Conservation (phyloP, 2,888 invertebrate genomes). For the Barypeithes pellucidus region DNA sequence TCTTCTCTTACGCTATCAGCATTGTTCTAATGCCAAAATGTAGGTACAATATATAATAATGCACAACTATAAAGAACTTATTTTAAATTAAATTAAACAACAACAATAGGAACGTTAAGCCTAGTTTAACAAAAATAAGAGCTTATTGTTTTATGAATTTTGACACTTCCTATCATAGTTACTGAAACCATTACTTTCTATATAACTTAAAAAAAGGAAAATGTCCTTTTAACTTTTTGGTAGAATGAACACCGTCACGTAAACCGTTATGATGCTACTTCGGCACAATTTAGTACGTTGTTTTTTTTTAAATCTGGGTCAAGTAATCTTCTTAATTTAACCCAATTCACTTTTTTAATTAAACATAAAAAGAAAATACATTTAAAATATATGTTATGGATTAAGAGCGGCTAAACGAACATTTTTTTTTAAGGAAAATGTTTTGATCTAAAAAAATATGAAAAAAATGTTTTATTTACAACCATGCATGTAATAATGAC, state of each 20-base stretch:
- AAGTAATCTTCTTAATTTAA: not conserved
- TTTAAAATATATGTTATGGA: not conserved
- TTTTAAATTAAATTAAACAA: constrained; percentile 22
- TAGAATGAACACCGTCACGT: not conserved
- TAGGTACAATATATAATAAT: not conserved
- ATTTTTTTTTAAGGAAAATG: too few species aligned
- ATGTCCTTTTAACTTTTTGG: constrained; percentile 1
- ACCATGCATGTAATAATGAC: too few species aligned
- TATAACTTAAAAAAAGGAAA: constrained; percentile 2
- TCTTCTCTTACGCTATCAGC: not conserved
- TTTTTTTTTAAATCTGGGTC: constrained; percentile 16
- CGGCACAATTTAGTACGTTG: not conserved
- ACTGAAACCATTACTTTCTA: not conserved
- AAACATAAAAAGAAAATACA: not conserved
- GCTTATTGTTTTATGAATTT: constrained; percentile 1
- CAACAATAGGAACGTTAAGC: constrained; percentile 11
- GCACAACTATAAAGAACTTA: constrained; percentile 9
- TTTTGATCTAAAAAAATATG: too few species aligned
- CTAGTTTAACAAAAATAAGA: constrained; percentile 16
- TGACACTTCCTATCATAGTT: constrained; percentile 20
- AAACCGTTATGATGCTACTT: not conserved
- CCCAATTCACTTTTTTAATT: not conserved
- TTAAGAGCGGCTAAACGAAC: too few species aligned
- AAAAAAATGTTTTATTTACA: too few species aligned
- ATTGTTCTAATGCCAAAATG: constrained; percentile 2